These are phyloP conservation scores for Nemopilema nomurai DNA, from an alignment of 30 jellyfish, hydroid and myxozoan species.

Conservation along the genomic window DNA sequence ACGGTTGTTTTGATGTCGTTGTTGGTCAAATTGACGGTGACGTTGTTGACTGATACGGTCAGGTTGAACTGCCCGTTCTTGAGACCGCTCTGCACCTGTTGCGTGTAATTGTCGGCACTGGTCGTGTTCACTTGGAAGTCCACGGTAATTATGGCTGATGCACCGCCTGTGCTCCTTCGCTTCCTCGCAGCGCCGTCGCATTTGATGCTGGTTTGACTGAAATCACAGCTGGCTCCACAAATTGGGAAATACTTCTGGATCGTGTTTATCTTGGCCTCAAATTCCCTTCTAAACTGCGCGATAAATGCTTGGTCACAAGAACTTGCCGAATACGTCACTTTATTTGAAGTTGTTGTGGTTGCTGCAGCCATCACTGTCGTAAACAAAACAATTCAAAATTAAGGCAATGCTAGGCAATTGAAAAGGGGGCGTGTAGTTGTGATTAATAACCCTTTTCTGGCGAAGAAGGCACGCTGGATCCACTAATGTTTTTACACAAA, in stretches of 20 bases:
- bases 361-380: constrained; percentile 54
- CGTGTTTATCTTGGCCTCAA: constrained; percentile 20
- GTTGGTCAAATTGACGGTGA: constrained; percentile 31
- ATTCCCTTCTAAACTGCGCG: constrained; percentile 38
- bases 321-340: constrained; percentile 56
- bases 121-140: constrained; percentile 61
- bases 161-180: constrained; percentile 71
- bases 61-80: constrained; percentile 44
- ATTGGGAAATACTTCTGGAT: constrained; percentile 65
- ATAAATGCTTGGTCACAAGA: constrained; percentile 68
- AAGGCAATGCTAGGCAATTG: no score
- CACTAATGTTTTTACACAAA: neutral
- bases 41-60: constrained; percentile 35
- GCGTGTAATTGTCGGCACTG: constrained; percentile 38
- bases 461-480: neutral
- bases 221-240: constrained; percentile 87
- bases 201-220: constrained; percentile 52
- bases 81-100: constrained; percentile 33
- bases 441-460: no score
- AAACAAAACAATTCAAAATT: neutral
- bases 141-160: constrained; percentile 33
- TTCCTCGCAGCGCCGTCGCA: constrained; percentile 66
- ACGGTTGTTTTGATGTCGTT: constrained; percentile 32
- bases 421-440: no score
- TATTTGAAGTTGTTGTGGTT: constrained; percentile 33